Base-by-base conservation (phyloP, 2,888 invertebrate genomes). In the Mactromeris polynyma region DNA sequence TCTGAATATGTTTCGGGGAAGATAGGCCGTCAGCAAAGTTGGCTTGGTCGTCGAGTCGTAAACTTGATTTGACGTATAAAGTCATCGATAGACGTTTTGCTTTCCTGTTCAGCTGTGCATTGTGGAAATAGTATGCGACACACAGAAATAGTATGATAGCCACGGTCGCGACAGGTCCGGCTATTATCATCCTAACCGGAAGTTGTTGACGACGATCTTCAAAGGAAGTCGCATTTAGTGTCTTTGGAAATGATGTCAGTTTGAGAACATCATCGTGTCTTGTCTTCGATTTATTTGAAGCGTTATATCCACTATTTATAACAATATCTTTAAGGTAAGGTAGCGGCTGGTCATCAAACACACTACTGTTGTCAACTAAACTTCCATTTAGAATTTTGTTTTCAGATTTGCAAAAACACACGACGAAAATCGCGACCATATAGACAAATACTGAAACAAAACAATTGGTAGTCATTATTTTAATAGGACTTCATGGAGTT, bases 101-200 rank as follows among this genome's bases (percentile, higher is more conserved):
- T 26, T 94, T 90, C 17, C 91, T 91, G 92, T 95, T 95, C 69
- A 95, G 86, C 85, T 95, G 95, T 17, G 91, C 89, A 17, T 94
- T 93, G 83, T 95, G 95, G 36, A 40, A 81, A 51, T 54, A 79
- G 42, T 36, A 42, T 2, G 79, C 79, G 21, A 79, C 21, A 19
- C 73, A 79, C 79, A 79, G 93, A 94, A 95, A 81, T 93, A 91
- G 81, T 94, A 95, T 26, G 46, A 95, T 95, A 36, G 91, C 87
- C 26, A 95, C 94, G 4, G 95, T 95, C 1, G 93, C 95, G 0
- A 93, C 93, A 17, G 95, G 93, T 78, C 93, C 94, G 14, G 94
- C 95, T 17, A 95, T 94, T 21, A 95, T 89, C 17, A 95, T 91
- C 0, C 94, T 93, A 31, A 94, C 80, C 26, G 95, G 95, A 11